Evolutionary conservation across 2,113 vertebrate genomes (phyloP).

Genomic region (Pluvianellus socialis): DNA sequence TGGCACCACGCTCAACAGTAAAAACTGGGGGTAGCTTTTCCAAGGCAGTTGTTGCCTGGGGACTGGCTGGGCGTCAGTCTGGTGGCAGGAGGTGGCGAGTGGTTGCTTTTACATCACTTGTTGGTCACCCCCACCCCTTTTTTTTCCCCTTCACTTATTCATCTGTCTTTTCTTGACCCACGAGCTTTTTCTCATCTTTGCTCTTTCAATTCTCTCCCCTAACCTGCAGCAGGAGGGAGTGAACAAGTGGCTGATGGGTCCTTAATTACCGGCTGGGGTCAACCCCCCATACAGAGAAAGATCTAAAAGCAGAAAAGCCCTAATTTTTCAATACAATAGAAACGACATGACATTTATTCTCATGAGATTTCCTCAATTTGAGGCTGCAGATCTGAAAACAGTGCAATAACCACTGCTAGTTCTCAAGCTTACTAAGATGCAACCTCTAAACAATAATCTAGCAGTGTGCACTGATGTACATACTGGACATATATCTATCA

Average conservation of each 20-base stretch:
- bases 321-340: background rate
- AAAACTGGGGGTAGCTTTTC: background rate
- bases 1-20: background rate
- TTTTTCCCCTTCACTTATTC: background rate
- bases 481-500: background rate
- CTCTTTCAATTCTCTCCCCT: background rate
- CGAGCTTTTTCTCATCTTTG: background rate
- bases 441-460: background rate
- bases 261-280: background rate
- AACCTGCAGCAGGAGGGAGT: background rate
- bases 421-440: background rate
- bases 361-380: background rate
- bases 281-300: background rate
- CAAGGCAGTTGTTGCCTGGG: background rate
- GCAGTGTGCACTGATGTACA: background rate
- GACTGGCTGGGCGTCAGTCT: background rate
- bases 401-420: background rate
- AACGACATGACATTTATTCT: background rate
- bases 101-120: background rate
- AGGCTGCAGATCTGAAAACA: background rate
- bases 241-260: background rate
- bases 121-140: fast-evolving
- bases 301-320: background rate
- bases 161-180: background rate
- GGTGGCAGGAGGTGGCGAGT: background rate